These are phyloP conservation scores for Trichechus manatus DNA, from an alignment of 2,113 vertebrate species.

Conservation along the genomic window DNA sequence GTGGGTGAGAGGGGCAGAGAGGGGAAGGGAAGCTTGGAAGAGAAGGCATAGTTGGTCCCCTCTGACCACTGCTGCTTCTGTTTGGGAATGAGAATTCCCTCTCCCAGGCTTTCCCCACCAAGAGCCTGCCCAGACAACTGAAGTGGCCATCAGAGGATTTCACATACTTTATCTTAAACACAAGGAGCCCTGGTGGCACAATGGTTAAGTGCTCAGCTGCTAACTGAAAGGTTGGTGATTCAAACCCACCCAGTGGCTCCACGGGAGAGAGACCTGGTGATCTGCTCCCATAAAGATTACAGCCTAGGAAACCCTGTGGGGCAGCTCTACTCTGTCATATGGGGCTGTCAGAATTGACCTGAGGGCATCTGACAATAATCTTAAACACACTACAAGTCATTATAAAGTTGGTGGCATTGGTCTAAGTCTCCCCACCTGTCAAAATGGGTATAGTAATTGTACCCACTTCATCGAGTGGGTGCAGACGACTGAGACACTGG, in stretches of 20 bases:
- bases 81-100: not conserved
- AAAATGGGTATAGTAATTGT: too few relatives aligned
- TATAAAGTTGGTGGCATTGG: not conserved
- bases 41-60: fast-evolving
- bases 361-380: not conserved
- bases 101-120: not conserved
- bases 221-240: not conserved
- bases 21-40: fast-evolving
- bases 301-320: not conserved
- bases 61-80: fast-evolving
- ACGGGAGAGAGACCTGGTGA: not conserved
- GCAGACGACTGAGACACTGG: not conserved
- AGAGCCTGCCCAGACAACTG: not conserved
- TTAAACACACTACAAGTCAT: not conserved
- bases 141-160: too few relatives aligned
- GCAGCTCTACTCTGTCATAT: not conserved
- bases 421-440: not conserved
- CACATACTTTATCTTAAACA: not conserved
- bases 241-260: not conserved
- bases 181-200: not conserved
- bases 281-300: not conserved
- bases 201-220: too few relatives aligned
- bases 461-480: not conserved
- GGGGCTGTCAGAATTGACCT: not conserved
- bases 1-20: not conserved